A percentile compares a stretch with the other conserved stretches of the same genome.
phyloP scores from a whole-genome alignment of 2,888 invertebrate species.

The Cheilosia soror region DNA sequence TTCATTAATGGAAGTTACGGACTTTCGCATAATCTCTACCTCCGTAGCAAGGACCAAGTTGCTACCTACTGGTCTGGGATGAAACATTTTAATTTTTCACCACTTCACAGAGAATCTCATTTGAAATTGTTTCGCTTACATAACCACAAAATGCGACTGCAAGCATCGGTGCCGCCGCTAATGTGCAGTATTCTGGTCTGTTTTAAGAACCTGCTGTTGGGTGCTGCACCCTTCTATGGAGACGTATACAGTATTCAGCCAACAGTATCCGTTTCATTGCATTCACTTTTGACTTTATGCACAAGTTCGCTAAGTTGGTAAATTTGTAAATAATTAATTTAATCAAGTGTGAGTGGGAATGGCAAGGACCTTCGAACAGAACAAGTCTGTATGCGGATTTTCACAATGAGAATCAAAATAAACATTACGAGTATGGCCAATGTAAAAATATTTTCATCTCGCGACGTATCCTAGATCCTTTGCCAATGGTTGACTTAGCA shows the following conservation, averaged over 20 bases:
- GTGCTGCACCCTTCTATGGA: no score
- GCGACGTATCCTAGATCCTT: slow-evolving; percentile 31
- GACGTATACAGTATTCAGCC: slow-evolving; percentile 14
- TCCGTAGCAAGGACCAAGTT: slow-evolving; percentile 44
- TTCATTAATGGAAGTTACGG: slow-evolving; percentile 68
- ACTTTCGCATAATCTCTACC: slow-evolving; percentile 59
- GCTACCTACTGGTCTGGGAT: background rate
- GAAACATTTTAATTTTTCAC: no score
- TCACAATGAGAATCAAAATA: slow-evolving; percentile 58
- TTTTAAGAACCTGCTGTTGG: no score
- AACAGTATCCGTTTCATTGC: slow-evolving; percentile 33
- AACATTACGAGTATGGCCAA: slow-evolving; percentile 10
- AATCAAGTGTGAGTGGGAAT: slow-evolving; percentile 39
- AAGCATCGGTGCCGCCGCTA: no score
- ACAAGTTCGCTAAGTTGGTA: slow-evolving; percentile 25
- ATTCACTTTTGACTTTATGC: slow-evolving; percentile 25
- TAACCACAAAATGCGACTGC: no score
- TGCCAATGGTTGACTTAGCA: slow-evolving; percentile 33
- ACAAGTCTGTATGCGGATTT: slow-evolving; percentile 10
- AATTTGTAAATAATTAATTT: slow-evolving; percentile 72
- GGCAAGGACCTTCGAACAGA: background rate
- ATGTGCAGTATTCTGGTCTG: no score
- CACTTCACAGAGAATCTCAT: no score
- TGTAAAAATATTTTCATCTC: background rate
- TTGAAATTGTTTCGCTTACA: no score